Conservation (phyloP, 2,113 vertebrate species). For the Tragelaphus buxtoni region DNA sequence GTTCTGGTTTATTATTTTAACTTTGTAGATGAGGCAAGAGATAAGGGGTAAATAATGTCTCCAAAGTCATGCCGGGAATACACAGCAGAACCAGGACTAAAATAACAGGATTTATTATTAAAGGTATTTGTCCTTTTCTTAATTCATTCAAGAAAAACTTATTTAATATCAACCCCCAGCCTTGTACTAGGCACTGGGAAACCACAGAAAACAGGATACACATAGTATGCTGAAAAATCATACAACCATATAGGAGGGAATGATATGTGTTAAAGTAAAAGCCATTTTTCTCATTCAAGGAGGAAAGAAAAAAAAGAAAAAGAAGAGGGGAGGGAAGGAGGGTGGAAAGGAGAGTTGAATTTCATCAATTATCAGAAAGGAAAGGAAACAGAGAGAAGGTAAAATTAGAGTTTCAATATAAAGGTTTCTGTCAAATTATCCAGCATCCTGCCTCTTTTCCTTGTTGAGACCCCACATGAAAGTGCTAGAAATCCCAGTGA, state of each 20-base stretch:
- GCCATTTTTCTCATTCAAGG: not conserved
- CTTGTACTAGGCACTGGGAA: not conserved
- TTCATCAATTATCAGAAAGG: not conserved
- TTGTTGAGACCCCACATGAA: not conserved
- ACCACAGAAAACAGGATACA: not conserved
- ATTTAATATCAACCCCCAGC: not conserved
- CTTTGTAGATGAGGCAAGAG: not conserved
- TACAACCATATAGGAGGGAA: not conserved
- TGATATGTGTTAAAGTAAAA: not conserved
- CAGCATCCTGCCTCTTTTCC: not conserved
- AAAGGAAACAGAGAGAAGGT: not conserved
- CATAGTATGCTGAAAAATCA: not conserved
- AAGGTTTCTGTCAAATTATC: not conserved
- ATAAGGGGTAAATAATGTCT: not conserved
- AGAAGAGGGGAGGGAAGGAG: fast-evolving
- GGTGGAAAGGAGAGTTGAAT: not conserved
- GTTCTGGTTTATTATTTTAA: not conserved
- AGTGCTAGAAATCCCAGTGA: not conserved
- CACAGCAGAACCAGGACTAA: not conserved
- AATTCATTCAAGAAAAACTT: not conserved
- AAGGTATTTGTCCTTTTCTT: not conserved
- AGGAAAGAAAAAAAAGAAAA: not conserved
- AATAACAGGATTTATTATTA: not conserved
- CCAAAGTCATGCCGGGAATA: not conserved
- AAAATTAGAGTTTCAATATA: not conserved